Base-by-base conservation (phyloP, 2,113 vertebrate species). In the Aegithalos caudatus region DNA sequence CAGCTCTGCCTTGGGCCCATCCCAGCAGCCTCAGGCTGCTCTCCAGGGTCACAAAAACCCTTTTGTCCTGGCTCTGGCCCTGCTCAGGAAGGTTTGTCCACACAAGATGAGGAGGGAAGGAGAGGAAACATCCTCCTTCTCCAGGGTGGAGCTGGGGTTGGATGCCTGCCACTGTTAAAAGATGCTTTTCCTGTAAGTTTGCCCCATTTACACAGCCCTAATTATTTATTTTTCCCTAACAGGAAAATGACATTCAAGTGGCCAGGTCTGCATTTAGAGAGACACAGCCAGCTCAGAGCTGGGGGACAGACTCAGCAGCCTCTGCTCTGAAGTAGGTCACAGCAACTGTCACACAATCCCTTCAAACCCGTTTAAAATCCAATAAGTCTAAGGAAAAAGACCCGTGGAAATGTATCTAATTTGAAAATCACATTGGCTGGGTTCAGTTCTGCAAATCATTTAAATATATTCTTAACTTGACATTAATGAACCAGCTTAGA, bases 201-300 rank as follows among this genome's bases (percentile, higher is more conserved):
- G 16, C 9, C 31, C 53, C 48, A 28, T 23, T 72, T 65, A 38
- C 24, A 29, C 15, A 35, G 44, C 19, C 10, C 14, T 9, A 15
- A 7, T 6, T 35, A 6, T 10, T 24, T 62, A 40, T 61, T 35
- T 8, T 4, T 1, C 2, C 6, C 40, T 21, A 22, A 33, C 6
- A 33, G 48, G 22, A 74, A 64, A 69, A 21, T 40, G 4, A 11
- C 21, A 50, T 40, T 58, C 38, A 22, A 19, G 35, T 14, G 58
- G 17, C 35, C 14, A 1, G 0, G 6, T 17, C 16, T 1, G 4
- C 25, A 29, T 72, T 61, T n/a, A 29, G 57, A 37, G 37, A 44
- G 37, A 33, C 16, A 10, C 33, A 31, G 24, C 20, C 23, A 48
- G 54, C 1, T 3, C 37, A 37, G 86, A 80, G 51, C 23, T 38